A percentile compares a stretch with the other conserved stretches of the same genome.
Evolutionary conservation across 2,888 invertebrate genomes (phyloP).

Genomic region (Phasia obesa): DNA sequence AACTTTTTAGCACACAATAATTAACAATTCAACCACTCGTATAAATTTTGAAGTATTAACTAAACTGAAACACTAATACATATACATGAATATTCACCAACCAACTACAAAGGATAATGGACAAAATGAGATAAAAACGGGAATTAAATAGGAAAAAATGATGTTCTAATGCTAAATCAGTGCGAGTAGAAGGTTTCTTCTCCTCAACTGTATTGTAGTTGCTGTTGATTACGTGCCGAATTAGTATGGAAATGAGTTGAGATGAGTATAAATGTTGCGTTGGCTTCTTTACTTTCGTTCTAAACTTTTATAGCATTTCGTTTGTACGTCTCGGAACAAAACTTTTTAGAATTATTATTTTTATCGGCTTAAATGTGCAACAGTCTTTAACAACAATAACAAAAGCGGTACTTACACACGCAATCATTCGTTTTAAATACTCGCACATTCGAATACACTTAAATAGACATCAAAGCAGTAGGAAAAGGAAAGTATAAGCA

Average conservation of each 20-base stretch:
- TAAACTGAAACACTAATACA: conserved; percentile 38
- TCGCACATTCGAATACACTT: conserved; percentile 33
- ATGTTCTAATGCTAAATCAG: conserved; percentile 9
- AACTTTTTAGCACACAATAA: conserved; percentile 72
- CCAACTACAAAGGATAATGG: conserved; percentile 57
- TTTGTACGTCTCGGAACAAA: conserved; percentile 12
- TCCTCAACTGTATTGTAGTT: conserved; percentile 20
- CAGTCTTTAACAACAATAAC: conserved; percentile 69
- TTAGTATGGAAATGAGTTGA: conserved; percentile 12
- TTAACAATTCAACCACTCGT: conserved; percentile 72
- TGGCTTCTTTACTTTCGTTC: conserved; percentile 48
- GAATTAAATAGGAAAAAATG: conserved; percentile 9
- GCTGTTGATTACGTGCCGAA: conserved; percentile 30
- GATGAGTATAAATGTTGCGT: conserved; percentile 11
- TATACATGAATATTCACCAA: conserved; percentile 1
- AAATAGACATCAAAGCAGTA: background rate
- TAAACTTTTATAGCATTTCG: conserved; percentile 54
- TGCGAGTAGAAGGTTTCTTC: conserved; percentile 21
- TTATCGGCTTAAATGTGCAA: conserved; percentile 71
- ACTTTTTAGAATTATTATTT: conserved; percentile 63
- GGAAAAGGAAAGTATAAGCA: background rate
- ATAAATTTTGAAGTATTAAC: conserved; percentile 71
- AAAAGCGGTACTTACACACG: conserved; percentile 61
- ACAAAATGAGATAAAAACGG: conserved; percentile 63
- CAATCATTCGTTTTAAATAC: conserved; percentile 67